Conservation (phyloP, 2,888 invertebrate genomes). For the Furcula furcula region DNA sequence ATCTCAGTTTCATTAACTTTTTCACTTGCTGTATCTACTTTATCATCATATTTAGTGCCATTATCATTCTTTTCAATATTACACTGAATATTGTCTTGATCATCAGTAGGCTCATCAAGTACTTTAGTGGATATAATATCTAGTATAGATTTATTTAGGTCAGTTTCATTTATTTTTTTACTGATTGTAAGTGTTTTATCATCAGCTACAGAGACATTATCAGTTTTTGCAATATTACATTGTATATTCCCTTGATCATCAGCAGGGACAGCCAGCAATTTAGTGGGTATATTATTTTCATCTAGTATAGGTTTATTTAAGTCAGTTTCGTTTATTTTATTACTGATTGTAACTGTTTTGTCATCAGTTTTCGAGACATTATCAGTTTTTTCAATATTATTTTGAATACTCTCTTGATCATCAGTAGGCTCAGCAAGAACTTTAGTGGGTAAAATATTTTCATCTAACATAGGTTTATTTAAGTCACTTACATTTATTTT, state of each 20-base stretch:
- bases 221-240: no score
- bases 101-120: no score
- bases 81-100: no score
- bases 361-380: not conserved
- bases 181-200: not conserved
- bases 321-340: slow-evolving; percentile 1
- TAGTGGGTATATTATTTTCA: no score
- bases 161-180: not conserved
- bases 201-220: no score
- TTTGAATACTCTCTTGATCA: no score
- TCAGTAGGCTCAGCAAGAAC: not conserved
- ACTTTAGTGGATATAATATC: no score
- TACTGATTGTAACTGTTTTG: not conserved
- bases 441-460: slow-evolving; percentile 3
- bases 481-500: slow-evolving; percentile 1
- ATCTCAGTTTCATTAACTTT: not conserved
- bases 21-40: not conserved
- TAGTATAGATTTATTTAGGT: no score
- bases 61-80: no score
- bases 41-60: not conserved
- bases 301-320: no score
- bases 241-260: no score
- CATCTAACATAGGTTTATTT: not conserved
- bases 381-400: not conserved
- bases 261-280: no score